phyloP scores from a whole-genome alignment of 2,113 vertebrate species.

The Leptosomus discolor region DNA sequence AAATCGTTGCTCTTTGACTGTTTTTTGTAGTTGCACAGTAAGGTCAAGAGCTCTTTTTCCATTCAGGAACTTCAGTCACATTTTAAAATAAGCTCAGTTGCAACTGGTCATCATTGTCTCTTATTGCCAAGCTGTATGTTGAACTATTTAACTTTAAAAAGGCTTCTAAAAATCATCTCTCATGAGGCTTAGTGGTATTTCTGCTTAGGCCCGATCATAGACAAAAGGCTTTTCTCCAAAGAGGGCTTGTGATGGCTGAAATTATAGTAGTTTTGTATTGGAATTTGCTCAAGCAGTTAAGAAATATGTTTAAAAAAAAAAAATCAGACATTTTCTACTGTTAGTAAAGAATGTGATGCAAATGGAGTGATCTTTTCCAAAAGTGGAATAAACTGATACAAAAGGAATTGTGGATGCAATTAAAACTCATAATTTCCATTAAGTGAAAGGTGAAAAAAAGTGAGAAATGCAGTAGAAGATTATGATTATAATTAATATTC shows the following conservation, averaged over 20 bases:
- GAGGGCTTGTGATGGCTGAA: not conserved
- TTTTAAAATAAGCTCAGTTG: not conserved
- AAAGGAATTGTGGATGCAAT: not conserved
- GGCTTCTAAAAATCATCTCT: not conserved
- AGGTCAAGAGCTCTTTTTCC: not conserved
- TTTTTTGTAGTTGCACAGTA: not conserved
- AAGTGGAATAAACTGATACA: not conserved
- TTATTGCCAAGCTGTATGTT: not conserved
- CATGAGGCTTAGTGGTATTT: not conserved
- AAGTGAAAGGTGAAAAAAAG: not conserved
- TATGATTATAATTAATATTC: not conserved
- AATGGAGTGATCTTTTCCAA: not conserved
- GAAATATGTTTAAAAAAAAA: not conserved
- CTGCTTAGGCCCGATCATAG: not conserved
- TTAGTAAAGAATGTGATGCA: not conserved
- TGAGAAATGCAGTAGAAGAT: not conserved
- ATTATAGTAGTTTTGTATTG: not conserved
- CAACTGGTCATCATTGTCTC: not conserved
- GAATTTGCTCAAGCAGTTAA: not conserved
- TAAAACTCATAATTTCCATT: not conserved
- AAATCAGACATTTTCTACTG: not conserved
- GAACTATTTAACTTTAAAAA: not conserved
- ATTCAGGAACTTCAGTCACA: not conserved
- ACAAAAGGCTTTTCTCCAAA: not conserved
- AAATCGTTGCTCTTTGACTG: not conserved